Evolutionary conservation across 2,113 vertebrate species (phyloP), one percentile per base, ranked within the genome.

Genomic region (Anhinga rufa): DNA sequence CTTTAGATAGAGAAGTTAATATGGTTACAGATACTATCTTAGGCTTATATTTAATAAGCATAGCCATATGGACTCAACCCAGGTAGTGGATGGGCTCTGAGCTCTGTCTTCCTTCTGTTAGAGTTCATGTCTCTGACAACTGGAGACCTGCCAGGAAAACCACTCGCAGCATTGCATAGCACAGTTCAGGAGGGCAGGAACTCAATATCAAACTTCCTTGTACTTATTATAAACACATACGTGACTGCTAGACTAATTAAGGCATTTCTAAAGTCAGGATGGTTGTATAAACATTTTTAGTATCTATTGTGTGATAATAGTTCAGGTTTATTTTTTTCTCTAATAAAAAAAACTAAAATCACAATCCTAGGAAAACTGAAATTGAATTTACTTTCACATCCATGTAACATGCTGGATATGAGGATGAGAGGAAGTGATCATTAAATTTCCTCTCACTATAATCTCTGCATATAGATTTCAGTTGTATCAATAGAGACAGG

Each of bases 41-140:
- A 57, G 58, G 44, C 58, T 88, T 74, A 16, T 42, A 65, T 92
- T 94, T 86, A 92, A 92, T 92, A 92, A 79, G 36, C 57, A 31
- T 11, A 92, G 83, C 49, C 51, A 26, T 70, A 38, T 79, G 25
- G 44, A 76, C 86, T 82, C 74, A 88, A 3, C n/a, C 14, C 64
- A 44, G 51, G 68, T 64, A 82, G 11, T n/a, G 70, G 46, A 70
- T 38, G 46, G 38, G 76, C 68, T 91, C 68, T 61, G 79, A 78
- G 69, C 61, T 87, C 49, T 61, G n/a, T 86, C 61, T 91, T 86
- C 64, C 62, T 80, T 74, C 75, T 90, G 44, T 44, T 71, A 72
- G n/a, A 58, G 58, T 68, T 51, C 44, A 22, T 25, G 36, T 80
- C 60, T 94, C 76, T 93, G 69, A 44, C 46, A 61, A 15, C 65